These are phyloP conservation scores for Temnothorax unifasciatus DNA, from an alignment of 2,888 invertebrate species.

Conservation along the genomic window DNA sequence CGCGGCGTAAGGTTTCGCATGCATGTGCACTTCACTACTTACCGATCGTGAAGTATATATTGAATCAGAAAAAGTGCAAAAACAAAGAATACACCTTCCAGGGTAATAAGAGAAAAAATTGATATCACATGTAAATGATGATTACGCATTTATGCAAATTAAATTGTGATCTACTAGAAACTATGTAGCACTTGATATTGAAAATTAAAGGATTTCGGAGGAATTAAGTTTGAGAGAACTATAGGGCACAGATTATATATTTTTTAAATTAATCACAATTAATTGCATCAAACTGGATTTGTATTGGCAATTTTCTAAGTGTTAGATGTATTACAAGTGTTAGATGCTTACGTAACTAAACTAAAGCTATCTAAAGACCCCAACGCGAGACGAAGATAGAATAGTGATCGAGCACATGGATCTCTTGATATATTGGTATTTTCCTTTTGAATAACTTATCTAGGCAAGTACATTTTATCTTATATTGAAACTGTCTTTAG, in stretches of 20 bases:
- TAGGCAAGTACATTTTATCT: background rate
- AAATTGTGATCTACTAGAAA: background rate
- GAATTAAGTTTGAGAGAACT: background rate
- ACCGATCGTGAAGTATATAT: background rate
- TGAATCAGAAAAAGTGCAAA: constrained; percentile 11
- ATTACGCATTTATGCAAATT: background rate
- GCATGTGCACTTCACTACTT: constrained; percentile 1
- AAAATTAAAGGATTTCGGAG: background rate
- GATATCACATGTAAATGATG: background rate
- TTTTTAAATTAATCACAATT: background rate
- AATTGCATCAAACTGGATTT: background rate
- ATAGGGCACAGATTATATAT: background rate
- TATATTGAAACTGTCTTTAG: background rate
- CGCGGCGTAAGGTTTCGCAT: constrained; percentile 8
- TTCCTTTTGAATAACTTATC: background rate
- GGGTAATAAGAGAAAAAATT: background rate
- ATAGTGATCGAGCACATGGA: background rate
- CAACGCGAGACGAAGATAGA: background rate
- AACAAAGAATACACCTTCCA: background rate
- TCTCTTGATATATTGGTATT: background rate
- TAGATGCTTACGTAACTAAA: constrained; percentile 4
- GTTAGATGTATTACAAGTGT: background rate
- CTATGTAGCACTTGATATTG: background rate
- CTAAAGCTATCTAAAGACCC: constrained; percentile 9
- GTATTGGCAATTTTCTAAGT: background rate